phyloP scores from a whole-genome alignment of 2,888 invertebrate genomes.

The Cordilura impudica region DNA sequence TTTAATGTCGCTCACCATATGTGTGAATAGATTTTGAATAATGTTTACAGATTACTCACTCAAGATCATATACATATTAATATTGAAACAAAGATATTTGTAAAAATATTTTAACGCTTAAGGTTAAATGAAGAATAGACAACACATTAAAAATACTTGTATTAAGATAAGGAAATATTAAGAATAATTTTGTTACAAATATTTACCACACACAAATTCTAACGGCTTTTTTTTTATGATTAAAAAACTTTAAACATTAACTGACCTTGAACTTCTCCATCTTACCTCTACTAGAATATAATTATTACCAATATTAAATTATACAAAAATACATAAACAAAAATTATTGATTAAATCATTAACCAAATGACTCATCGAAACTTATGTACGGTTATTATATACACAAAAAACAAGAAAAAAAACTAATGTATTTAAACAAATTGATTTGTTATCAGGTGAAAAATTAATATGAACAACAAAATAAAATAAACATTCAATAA shows the following conservation, averaged over 20 bases:
- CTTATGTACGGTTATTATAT: background rate
- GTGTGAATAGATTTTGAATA: conserved; percentile 27
- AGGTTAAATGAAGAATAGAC: conserved; percentile 27
- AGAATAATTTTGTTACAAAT: background rate
- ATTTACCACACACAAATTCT: background rate
- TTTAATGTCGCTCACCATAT: conserved; percentile 37
- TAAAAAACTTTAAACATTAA: conserved; percentile 19
- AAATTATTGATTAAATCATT: conserved; percentile 46
- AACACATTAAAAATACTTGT: background rate
- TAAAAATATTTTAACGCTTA: conserved; percentile 12
- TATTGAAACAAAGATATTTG: conserved; percentile 3
- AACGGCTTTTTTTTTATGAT: conserved; percentile 5
- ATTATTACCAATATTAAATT: conserved; percentile 8
- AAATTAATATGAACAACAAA: conserved; percentile 40
- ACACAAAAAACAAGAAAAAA: conserved; percentile 14
- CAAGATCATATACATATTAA: conserved; percentile 48
- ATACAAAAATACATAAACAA: conserved; percentile 14
- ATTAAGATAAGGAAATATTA: background rate
- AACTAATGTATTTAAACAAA: conserved; percentile 33
- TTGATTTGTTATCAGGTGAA: conserved; percentile 53
- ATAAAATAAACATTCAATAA: conserved; percentile 18
- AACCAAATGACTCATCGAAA: conserved; percentile 39
- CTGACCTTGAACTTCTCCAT: conserved; percentile 57
- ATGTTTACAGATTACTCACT: conserved; percentile 36
- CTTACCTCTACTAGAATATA: background rate